phyloP scores from a whole-genome alignment of 2,113 vertebrate species.

The Pluvianellus socialis region DNA sequence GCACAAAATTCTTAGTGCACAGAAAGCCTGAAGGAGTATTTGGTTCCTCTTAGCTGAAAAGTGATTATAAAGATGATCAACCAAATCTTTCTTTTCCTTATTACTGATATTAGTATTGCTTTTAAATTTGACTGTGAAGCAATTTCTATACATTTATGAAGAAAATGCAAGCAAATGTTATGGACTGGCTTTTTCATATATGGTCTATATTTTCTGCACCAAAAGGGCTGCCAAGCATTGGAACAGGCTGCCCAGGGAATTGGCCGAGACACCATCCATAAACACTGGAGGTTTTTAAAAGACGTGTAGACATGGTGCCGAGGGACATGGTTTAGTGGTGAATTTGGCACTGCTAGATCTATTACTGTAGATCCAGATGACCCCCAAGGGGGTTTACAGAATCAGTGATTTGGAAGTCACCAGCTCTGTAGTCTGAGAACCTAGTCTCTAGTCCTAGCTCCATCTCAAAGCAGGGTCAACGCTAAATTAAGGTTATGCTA shows the following conservation, averaged over 20 bases:
- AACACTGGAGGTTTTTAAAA: background rate
- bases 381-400: background rate
- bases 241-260: background rate
- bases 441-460: background rate
- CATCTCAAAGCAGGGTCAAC: background rate
- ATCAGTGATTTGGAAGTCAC: background rate
- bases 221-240: background rate
- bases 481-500: background rate
- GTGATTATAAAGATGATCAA: background rate
- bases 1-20: background rate
- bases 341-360: background rate
- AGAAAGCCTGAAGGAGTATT: background rate
- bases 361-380: background rate
- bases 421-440: fast-evolving
- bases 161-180: background rate
- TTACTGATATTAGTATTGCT: background rate
- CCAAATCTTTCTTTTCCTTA: background rate
- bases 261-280: background rate
- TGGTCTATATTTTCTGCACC: background rate
- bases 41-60: background rate
- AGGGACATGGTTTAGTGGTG: background rate
- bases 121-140: background rate
- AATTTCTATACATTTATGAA: background rate
- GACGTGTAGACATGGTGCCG: background rate
- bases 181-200: background rate